phyloP scores from a whole-genome alignment of 2,888 invertebrate species.

The Plagiodera versicolora region DNA sequence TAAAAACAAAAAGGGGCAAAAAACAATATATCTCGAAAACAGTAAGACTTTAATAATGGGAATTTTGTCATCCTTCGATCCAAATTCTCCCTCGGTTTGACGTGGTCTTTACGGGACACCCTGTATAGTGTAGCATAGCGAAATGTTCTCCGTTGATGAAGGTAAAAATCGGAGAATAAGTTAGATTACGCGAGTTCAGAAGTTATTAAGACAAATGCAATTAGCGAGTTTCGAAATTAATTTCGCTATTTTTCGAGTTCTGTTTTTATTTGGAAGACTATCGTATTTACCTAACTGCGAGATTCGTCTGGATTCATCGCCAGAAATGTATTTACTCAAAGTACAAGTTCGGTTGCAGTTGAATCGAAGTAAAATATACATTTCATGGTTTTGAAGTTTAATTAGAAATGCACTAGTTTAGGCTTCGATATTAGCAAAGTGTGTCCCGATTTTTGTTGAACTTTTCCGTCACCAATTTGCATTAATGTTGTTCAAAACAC shows the following conservation, averaged over 20 bases:
- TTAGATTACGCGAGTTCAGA: conserved; percentile 1
- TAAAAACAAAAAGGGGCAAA: no score
- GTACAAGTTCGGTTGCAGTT: background rate
- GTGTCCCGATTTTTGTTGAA: no score
- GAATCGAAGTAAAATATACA: background rate
- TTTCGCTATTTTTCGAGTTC: conserved; percentile 4
- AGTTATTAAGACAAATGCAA: conserved; percentile 3
- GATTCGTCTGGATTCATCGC: background rate
- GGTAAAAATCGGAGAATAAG: background rate
- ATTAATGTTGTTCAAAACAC: no score
- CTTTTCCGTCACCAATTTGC: no score
- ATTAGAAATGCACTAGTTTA: no score
- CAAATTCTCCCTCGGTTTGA: no score
- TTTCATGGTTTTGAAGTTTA: background rate
- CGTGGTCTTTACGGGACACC: no score
- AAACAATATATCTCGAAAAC: no score
- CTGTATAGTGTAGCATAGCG: background rate
- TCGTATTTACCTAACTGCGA: conserved; percentile 1
- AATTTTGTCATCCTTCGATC: no score
- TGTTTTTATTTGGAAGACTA: background rate
- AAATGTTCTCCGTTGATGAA: background rate
- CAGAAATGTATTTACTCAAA: background rate
- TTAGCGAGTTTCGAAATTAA: conserved; percentile 2
- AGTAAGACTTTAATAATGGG: no score
- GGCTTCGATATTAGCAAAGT: no score